Evolutionary conservation across 1,140 invertebrate genomes (phyloP), one percentile per base, ranked within the genome.

Genomic region (Aporrectodea caliginosa): DNA sequence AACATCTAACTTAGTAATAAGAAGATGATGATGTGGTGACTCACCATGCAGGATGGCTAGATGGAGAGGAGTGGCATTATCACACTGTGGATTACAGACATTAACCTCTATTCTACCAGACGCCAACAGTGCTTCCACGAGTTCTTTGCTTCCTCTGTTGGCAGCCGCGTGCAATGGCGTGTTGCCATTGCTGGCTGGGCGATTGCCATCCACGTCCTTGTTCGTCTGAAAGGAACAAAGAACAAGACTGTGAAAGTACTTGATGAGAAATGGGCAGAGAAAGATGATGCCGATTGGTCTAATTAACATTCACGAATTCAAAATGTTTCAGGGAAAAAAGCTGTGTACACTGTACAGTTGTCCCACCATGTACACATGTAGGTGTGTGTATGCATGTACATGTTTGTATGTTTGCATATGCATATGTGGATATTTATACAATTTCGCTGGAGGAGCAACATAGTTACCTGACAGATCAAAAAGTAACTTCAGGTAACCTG

Each of bases 11-110:
- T 58, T 58, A 6, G 16, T 16, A 75, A 14, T 12, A 22, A 35
- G 22, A 75, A 34, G 32, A 12, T 31, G 2, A 14, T n/a, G 6
- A 73, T 22, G 30, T n/a, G n/a, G 16, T 27, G 2, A 75, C 83
- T 79, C 81, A 88, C 87, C 88, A 83, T 87, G 85, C 85, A 88
- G 85, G 2, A 85, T 84, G 69, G 88, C 87, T 32, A 88, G 81
- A 82, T 88, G 88, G 74, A 88, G 75, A 27, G 87, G 85, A 69
- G 88, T 87, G 71, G 86, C 84, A 74, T 85, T 82, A 34, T 88
- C 87, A 83, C 86, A 88, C 73, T 87, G 85, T 1, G 79, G 73
- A 80, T 88, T 88, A 2, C 77, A 73, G 73, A 80, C 79, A 75
- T 88, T 85, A 6, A 88, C 81, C 70, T 86, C 72, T 6, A 87